Evolutionary conservation across 2,797 vertebrate species (phyloP).

Genomic region (Pterois miles): DNA sequence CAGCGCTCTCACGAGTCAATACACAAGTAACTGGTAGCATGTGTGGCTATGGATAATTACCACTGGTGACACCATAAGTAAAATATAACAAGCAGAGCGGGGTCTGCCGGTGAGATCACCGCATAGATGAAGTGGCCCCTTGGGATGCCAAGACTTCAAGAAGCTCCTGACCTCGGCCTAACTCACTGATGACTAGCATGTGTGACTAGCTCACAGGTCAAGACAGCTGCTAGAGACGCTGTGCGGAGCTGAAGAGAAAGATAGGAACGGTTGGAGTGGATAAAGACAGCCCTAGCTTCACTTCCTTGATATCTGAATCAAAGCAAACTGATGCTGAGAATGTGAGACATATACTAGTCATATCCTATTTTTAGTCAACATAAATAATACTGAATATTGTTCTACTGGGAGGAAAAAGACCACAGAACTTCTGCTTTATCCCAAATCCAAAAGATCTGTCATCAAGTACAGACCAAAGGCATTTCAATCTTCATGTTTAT

Average conservation of each 20-base stretch:
- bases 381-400: slow-evolving; percentile 58
- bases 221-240: slow-evolving; percentile 82
- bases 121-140: slow-evolving; percentile 81
- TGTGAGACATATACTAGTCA: slow-evolving; percentile 59
- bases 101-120: slow-evolving; percentile 84
- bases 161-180: slow-evolving; percentile 84
- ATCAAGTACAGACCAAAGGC: slow-evolving; percentile 37
- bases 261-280: slow-evolving; percentile 53
- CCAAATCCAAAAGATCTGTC: slow-evolving; percentile 41
- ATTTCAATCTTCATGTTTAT: slow-evolving; percentile 48
- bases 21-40: slow-evolving; percentile 82
- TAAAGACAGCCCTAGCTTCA: slow-evolving; percentile 64
- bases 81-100: slow-evolving; percentile 83
- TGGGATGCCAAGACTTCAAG: slow-evolving; percentile 83
- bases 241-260: slow-evolving; percentile 52
- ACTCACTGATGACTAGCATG: slow-evolving; percentile 86
- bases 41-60: slow-evolving; percentile 82
- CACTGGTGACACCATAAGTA: slow-evolving; percentile 82
- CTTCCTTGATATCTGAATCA: slow-evolving; percentile 65
- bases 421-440: slow-evolving; percentile 23
- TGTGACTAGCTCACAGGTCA: slow-evolving; percentile 80
- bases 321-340: slow-evolving; percentile 48
- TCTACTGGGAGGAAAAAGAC: slow-evolving; percentile 28
- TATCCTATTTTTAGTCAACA: slow-evolving; percentile 50
- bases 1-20: slow-evolving; percentile 57